These are phyloP conservation scores for Eugnorisma glareosa DNA, from an alignment of 2,888 invertebrate species.

Conservation along the genomic window DNA sequence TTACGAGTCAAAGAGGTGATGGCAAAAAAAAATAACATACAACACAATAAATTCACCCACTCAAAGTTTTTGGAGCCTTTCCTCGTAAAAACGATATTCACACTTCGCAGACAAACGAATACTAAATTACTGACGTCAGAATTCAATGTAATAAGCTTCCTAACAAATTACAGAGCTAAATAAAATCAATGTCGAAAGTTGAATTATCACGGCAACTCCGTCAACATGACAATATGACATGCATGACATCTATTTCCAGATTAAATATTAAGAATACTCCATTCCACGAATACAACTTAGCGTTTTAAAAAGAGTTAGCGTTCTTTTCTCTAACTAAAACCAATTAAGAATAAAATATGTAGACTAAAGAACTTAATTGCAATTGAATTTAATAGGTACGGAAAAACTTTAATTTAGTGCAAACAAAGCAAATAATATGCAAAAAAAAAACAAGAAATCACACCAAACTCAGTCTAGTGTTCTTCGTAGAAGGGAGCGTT, in stretches of 20 bases:
- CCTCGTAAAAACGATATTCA: conserved; percentile 3
- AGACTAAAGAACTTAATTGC: fast-evolving
- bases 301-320: not conserved
- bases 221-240: conserved; percentile 18
- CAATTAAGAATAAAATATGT: too few relatives aligned
- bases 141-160: not conserved
- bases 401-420: too few relatives aligned
- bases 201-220: not conserved
- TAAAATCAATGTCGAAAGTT: conserved; percentile 13
- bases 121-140: conserved; percentile 16
- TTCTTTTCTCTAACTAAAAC: not conserved
- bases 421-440: not conserved
- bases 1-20: not conserved
- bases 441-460: not conserved
- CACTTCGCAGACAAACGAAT: conserved; percentile 21
- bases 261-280: conserved; percentile 15
- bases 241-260: conserved; percentile 23
- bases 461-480: not conserved
- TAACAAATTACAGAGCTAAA: conserved; percentile 24
- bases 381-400: not conserved
- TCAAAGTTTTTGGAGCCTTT: not conserved
- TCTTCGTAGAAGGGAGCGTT: conserved; percentile 35
- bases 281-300: conserved; percentile 11
- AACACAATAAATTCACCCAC: not conserved
- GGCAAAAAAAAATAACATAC: not conserved